These are phyloP conservation scores for Syngnathus typhle DNA, from an alignment of 2,113 vertebrate species.

Conservation along the genomic window DNA sequence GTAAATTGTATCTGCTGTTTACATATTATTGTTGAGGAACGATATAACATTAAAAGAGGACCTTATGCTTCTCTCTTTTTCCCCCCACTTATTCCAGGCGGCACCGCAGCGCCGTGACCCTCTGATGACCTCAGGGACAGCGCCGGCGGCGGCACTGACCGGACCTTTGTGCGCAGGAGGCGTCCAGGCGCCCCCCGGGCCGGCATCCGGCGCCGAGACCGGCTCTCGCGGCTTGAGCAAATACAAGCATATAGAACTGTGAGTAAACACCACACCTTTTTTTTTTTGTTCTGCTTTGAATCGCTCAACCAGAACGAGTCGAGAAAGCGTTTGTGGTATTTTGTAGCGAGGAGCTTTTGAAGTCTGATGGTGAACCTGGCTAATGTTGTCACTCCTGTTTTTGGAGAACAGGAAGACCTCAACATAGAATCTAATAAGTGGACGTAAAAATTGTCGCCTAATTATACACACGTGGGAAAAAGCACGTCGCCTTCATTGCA, in stretches of 20 bases:
- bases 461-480: too few relatives aligned
- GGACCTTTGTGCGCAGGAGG: constrained; percentile 42
- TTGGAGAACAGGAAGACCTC: constrained; percentile 48
- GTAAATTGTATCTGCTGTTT: too few relatives aligned
- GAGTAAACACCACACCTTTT: constrained; percentile 41
- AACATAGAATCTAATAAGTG: constrained; percentile 1
- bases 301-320: background rate
- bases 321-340: too few relatives aligned
- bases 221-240: constrained; percentile 46
- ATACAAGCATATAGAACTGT: constrained; percentile 55
- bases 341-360: too few relatives aligned
- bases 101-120: constrained; percentile 31
- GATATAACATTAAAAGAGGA: too few relatives aligned
- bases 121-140: constrained; percentile 28
- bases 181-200: constrained; percentile 27
- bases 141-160: constrained; percentile 14
- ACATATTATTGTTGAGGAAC: too few relatives aligned
- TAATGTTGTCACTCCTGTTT: constrained; percentile 47
- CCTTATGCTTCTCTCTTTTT: background rate
- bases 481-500: background rate
- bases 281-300: too few relatives aligned
- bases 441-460: background rate
- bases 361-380: too few relatives aligned
- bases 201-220: constrained; percentile 33
- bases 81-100: background rate